phyloP scores from a whole-genome alignment of 2,113 vertebrate species.

The Tragelaphus buxtoni region DNA sequence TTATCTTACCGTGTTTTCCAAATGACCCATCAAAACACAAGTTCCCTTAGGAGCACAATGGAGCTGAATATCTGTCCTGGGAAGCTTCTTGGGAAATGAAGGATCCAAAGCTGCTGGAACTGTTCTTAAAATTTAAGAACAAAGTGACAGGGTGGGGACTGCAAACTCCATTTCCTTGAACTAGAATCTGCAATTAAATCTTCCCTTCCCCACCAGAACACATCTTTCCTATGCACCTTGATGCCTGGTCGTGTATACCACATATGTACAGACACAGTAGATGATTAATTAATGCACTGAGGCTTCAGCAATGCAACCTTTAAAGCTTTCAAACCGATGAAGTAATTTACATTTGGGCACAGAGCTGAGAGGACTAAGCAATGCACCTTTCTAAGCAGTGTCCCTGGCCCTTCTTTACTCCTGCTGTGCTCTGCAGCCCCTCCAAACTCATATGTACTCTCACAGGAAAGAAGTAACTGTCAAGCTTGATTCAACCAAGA shows the following conservation, averaged over 20 bases:
- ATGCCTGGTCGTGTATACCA: accelerated
- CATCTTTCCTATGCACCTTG: not conserved
- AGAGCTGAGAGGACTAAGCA: not conserved
- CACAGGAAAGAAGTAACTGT: not conserved
- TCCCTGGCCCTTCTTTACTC: not conserved
- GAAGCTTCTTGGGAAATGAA: not conserved
- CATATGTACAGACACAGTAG: not conserved
- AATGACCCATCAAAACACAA: not conserved
- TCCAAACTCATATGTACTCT: not conserved
- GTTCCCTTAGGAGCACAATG: not conserved
- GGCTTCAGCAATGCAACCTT: not conserved
- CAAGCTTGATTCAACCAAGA: not conserved
- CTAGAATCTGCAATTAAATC: not conserved
- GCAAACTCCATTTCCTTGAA: not conserved
- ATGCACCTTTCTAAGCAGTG: no score
- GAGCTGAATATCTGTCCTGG: not conserved
- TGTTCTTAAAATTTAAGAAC: not conserved
- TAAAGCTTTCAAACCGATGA: not conserved
- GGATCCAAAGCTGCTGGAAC: not conserved
- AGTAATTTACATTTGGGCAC: not conserved
- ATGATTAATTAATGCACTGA: not conserved
- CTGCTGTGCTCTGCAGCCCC: accelerated
- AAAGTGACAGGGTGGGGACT: not conserved
- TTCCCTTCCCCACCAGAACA: not conserved
- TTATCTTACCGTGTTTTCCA: not conserved